Base-by-base conservation (phyloP, 2,113 vertebrate genomes). In the Colius striatus region DNA sequence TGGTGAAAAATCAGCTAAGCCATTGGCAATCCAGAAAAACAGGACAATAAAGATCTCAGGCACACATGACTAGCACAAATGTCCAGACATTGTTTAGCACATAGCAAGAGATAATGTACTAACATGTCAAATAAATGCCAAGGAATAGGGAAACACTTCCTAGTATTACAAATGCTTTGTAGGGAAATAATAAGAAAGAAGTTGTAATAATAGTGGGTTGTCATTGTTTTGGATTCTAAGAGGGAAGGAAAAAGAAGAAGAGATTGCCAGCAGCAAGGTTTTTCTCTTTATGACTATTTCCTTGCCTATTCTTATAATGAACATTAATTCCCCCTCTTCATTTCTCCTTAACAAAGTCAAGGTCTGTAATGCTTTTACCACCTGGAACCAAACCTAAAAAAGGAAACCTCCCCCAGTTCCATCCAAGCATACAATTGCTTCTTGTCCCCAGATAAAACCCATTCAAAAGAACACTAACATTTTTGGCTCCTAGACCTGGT, bases 1-100 rank as follows among this genome's bases (percentile, higher is more conserved):
- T 16, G 23, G 18, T 16, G 16, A 65, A 66, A 58, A 54, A 38
- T 10, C 67, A 54, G 16, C 9, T 41, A 48, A 79, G 13, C 38
- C 38, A n/a, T 41, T 41, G 9, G 8, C 45, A 47, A 12, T 20
- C 20, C 38, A 10, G 18, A 66, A 65, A 73, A 9, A 20, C 27
- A 5, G 29, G 18, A 23, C 22, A 1, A 0, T 27, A n/a, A 53
- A 21, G 26, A 45, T 29, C 12, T 78, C 38, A 7, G 3, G 1
- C 11, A 45, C 47, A n/a, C 20, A 26, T 19, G 8, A 86, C 12
- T 23, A 43, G 13, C 45, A 50, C 8, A 30, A 86, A 54, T 48
- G 14, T 61, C n/a, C 34, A 41, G 13, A 85, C 61, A 73, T 19
- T 73, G 5, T 18, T 54, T 67, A 60, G 47, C 9, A 45, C 48